Percentiles rank a stretch among this genome's conserved stretches.
Conservation (phyloP, 2,888 invertebrate genomes). For the Atherix ibis region DNA sequence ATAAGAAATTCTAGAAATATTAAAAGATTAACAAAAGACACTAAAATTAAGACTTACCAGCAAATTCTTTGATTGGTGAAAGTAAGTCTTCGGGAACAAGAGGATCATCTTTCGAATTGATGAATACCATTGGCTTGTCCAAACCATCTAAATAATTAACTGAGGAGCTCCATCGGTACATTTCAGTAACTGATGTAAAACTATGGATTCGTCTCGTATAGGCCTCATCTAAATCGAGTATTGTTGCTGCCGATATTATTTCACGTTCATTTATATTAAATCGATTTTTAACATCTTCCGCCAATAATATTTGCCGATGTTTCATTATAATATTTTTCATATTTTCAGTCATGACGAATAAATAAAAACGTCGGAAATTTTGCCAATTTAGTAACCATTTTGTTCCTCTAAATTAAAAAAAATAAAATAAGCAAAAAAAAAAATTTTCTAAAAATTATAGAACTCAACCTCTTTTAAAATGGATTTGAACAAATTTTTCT, state of each 20-base stretch:
- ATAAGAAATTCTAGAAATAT: too few relatives aligned
- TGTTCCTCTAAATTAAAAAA: slow-evolving; percentile 44
- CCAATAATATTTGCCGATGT: slow-evolving; percentile 61
- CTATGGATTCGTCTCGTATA: slow-evolving; percentile 69
- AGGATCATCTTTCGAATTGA: slow-evolving; percentile 86
- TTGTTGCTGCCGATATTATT: slow-evolving; percentile 71
- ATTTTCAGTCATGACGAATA: slow-evolving; percentile 87
- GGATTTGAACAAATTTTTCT: not conserved
- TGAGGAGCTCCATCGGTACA: slow-evolving; percentile 76
- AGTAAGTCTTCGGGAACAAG: slow-evolving; percentile 68
- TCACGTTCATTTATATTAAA: slow-evolving; percentile 60
- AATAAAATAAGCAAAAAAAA: slow-evolving; percentile 1
- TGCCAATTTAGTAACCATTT: slow-evolving; percentile 74
- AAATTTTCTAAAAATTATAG: slow-evolving; percentile 1
- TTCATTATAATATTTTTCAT: slow-evolving; percentile 74
- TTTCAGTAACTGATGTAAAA: slow-evolving; percentile 58
- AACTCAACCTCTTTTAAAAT: not conserved
- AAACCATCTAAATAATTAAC: slow-evolving; percentile 64
- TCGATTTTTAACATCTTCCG: slow-evolving; percentile 52
- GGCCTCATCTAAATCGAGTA: slow-evolving; percentile 77
- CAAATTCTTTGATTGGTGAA: slow-evolving; percentile 53
- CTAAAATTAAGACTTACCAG: slow-evolving; percentile 54
- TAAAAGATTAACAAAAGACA: too few relatives aligned
- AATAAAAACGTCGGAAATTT: slow-evolving; percentile 75
- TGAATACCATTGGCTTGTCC: slow-evolving; percentile 72